A percentile compares a stretch with the other conserved stretches of the same genome.
Evolutionary conservation across 2,797 vertebrate species (phyloP).

Genomic region (Propithecus deckenii): DNA sequence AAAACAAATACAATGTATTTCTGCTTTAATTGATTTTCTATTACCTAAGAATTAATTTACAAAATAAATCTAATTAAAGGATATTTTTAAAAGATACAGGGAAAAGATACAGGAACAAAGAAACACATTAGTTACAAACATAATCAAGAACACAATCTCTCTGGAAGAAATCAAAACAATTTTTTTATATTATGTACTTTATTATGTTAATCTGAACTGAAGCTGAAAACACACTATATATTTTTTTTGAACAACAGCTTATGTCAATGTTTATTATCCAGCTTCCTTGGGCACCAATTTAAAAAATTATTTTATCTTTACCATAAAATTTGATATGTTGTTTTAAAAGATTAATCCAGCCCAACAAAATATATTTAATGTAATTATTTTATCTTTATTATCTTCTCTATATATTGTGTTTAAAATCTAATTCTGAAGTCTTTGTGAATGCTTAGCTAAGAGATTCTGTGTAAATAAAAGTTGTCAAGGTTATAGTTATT

Average conservation of each 20-base stretch:
- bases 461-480: conserved; percentile 1
- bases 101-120: background rate
- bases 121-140: background rate
- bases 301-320: background rate
- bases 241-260: background rate
- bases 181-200: background rate
- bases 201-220: background rate
- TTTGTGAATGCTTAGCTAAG: background rate
- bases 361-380: background rate
- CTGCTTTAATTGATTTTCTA: conserved; percentile 22
- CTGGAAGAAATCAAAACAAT: background rate
- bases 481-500: conserved; percentile 6
- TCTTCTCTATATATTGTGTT: background rate
- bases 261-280: background rate
- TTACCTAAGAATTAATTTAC: background rate
- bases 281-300: background rate
- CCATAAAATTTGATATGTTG: background rate
- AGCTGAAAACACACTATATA: background rate
- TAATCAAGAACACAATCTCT: background rate
- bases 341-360: background rate
- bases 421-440: conserved; percentile 16
- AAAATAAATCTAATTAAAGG: background rate
- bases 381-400: background rate
- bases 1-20: background rate
- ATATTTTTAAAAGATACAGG: background rate